Conservation (phyloP, 1,140 invertebrate species). For the Bombus waltoni region DNA sequence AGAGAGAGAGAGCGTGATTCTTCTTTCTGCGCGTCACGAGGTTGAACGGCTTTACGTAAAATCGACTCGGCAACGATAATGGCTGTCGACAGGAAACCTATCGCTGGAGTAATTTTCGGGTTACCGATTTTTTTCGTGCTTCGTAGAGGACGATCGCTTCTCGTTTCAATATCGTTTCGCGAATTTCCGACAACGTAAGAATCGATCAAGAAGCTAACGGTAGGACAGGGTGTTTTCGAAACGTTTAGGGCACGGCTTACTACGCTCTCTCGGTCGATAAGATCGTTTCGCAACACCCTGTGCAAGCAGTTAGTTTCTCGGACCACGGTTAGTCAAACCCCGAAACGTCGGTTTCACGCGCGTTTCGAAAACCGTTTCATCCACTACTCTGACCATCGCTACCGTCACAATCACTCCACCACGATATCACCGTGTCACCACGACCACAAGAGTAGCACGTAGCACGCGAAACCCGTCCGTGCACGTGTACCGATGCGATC, state of each 20-base stretch:
- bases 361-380: neutral
- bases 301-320: neutral
- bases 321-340: neutral
- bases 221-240: neutral
- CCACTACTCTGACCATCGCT: neutral
- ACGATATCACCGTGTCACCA: constrained; percentile 18
- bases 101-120: constrained; percentile 27
- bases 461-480: constrained; percentile 55
- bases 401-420: neutral
- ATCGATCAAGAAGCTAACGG: neutral
- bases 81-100: constrained; percentile 7
- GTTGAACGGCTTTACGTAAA: constrained; percentile 3
- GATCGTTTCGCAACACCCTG: neutral
- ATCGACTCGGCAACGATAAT: constrained; percentile 16
- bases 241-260: no score
- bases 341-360: neutral
- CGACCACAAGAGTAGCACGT: constrained; percentile 55
- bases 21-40: constrained; percentile 16
- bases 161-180: neutral
- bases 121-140: neutral
- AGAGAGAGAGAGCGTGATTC: constrained; percentile 6
- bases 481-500: constrained; percentile 64
- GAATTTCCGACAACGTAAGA: neutral
- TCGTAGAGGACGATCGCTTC: neutral
- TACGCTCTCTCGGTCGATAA: no score